Evolutionary conservation across 2,797 vertebrate genomes (phyloP), one percentile per base, ranked within the genome.

Genomic region (Melanotaenia pygmaea): DNA sequence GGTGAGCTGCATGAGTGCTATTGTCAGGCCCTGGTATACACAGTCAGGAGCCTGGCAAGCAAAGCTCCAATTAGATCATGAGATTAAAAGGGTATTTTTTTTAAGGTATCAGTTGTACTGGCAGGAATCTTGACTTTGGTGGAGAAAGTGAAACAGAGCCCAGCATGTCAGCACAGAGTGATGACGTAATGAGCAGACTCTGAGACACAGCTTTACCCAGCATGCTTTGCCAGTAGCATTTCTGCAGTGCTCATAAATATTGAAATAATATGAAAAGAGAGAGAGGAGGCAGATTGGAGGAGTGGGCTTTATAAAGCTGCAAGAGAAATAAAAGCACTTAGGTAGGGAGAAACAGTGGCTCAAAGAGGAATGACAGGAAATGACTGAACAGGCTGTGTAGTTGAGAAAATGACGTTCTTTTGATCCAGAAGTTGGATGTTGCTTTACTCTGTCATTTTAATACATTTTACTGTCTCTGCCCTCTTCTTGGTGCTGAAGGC

Each of bases 241-340:
- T 92, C 90, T 93, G 92, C 92, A 92, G 93, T 88, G 81, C 89
- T 92, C 89, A 93, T 94, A 88, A 94, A 93, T 94, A 94, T 94
- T 94, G 75, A 93, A 92, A 72, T 80, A 77, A 75, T 80, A 85
- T 73, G 68, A 85, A 82, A 77, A 62, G 60, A 76, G 85, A 77
- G 62, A 70, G 71, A 57, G 53, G 53, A 60, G 62, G 51, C 56
- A 70, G 71, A 71, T 51, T 43, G 47, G 50, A 85, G 32, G 22
- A 22, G 30, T 47, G 69, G 3, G 37, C 35, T 24, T 58, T 35
- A 67, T 57, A 45, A 61, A 76, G 70, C 61, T 84, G 63, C 16
- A 2, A 30, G 59, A 76, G 61, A 70, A 24, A 45, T 13, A 20
- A 57, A 64, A 67, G 58, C 34, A 22, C 38, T 60, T 59, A 12